Conservation (phyloP, 2,797 vertebrate genomes). For the Enoplosus armatus region DNA sequence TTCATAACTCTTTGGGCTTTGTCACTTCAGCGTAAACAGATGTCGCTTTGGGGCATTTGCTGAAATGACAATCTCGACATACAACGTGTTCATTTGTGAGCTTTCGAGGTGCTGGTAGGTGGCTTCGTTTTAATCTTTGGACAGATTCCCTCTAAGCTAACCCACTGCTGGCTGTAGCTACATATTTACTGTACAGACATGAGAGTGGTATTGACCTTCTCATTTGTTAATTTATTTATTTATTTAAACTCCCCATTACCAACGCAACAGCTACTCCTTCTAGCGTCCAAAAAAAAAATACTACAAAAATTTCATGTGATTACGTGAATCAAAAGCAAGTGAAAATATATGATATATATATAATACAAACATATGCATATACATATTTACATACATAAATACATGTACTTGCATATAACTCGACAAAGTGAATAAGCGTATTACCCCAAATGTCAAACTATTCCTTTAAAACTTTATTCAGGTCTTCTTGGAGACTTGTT, state of each 20-base stretch:
- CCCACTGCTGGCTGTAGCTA: background rate
- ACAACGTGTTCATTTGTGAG: background rate
- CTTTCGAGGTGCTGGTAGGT: background rate
- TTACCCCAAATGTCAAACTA: background rate
- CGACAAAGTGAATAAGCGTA: background rate
- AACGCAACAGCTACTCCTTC: background rate
- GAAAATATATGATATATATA: too few relatives aligned
- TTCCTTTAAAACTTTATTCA: background rate
- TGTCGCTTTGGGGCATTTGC: too few relatives aligned
- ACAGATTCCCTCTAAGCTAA: background rate
- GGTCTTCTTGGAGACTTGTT: background rate
- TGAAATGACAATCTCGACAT: too few relatives aligned
- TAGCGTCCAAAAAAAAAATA: background rate
- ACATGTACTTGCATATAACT: background rate
- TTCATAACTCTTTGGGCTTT: background rate
- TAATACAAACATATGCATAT: background rate
- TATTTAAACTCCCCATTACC: background rate
- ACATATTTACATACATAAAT: background rate
- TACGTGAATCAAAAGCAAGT: background rate
- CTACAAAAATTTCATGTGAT: background rate
- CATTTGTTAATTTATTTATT: background rate
- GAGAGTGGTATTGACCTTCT: background rate
- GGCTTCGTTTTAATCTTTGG: background rate
- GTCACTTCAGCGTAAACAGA: too few relatives aligned
- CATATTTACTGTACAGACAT: background rate